Percentiles rank a stretch among this genome's conserved stretches.
phyloP scores from a whole-genome alignment of 2,797 vertebrate species.

The Mastacembelus armatus region DNA sequence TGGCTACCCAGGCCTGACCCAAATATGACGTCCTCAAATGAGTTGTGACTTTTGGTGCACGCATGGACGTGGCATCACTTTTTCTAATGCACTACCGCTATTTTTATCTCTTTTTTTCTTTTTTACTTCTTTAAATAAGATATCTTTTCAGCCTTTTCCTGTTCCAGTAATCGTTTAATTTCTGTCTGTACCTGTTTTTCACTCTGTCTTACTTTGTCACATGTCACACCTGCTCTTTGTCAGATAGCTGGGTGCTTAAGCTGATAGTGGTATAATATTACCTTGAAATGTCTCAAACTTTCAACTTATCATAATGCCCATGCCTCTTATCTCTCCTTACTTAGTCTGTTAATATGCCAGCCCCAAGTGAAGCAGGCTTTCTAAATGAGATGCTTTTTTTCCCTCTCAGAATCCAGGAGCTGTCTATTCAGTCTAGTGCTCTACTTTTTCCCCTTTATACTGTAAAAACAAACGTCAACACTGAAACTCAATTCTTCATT shows the following conservation, averaged over 20 bases:
- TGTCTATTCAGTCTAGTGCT: conserved; percentile 44
- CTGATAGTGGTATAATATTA: conserved; percentile 75
- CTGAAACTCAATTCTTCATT: conserved; percentile 6
- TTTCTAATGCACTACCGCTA: conserved; percentile 17
- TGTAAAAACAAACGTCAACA: conserved; percentile 17
- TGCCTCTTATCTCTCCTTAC: conserved; percentile 58
- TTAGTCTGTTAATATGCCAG: conserved; percentile 45
- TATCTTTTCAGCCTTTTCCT: conserved; percentile 30
- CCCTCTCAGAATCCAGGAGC: conserved; percentile 29
- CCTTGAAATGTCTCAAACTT: conserved; percentile 61
- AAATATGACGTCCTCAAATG: conserved; percentile 63
- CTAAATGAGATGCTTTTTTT: conserved; percentile 52
- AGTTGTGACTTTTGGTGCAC: conserved; percentile 54
- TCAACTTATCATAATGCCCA: conserved; percentile 70
- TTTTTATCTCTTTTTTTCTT: conserved; percentile 9
- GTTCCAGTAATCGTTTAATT: conserved; percentile 53
- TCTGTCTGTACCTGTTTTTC: conserved; percentile 30
- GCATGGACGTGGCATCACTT: conserved; percentile 41
- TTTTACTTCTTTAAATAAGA: conserved; percentile 39
- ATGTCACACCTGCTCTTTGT: conserved; percentile 42
- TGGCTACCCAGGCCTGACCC: conserved; percentile 71
- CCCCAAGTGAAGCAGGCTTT: conserved; percentile 18
- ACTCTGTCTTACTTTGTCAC: conserved; percentile 23
- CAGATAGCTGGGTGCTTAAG: conserved; percentile 61
- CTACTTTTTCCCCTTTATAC: conserved; percentile 19